These are phyloP conservation scores for Ochotona princeps DNA, from an alignment of 2,113 vertebrate genomes.

Conservation along the genomic window DNA sequence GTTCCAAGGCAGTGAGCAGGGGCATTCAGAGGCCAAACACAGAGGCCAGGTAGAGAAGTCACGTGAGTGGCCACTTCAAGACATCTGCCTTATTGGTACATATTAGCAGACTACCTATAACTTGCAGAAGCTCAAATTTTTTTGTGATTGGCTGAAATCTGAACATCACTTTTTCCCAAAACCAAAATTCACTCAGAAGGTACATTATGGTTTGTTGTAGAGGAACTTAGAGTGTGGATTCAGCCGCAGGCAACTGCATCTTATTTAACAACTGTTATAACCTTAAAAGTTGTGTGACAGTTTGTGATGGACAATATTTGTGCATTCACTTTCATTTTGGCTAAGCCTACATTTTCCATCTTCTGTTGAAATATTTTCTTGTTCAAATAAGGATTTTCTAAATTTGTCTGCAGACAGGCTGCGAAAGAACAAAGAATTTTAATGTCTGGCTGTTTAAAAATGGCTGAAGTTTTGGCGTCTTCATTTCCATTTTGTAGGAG, in stretches of 20 bases:
- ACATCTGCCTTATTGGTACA: not conserved
- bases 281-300: not conserved
- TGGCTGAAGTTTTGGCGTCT: slow-evolving; percentile 3
- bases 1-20: not conserved
- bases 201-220: not conserved
- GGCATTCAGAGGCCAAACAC: not conserved
- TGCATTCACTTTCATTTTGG: slow-evolving; percentile 57
- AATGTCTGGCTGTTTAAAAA: slow-evolving; percentile 19
- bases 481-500: slow-evolving; percentile 53
- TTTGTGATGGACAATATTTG: not conserved
- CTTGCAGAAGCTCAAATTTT: not conserved
- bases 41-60: not conserved
- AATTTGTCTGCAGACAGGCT: slow-evolving; percentile 48
- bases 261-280: not conserved
- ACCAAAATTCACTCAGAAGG: not conserved
- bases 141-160: not conserved
- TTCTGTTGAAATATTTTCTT: slow-evolving; percentile 56
- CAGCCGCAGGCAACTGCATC: not conserved
- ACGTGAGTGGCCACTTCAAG: not conserved
- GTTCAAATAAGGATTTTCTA: slow-evolving; percentile 60
- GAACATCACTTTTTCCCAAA: not conserved
- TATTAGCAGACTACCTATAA: not conserved
- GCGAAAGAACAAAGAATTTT: slow-evolving; percentile 66
- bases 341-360: slow-evolving; percentile 16
- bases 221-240: not conserved